phyloP scores from a whole-genome alignment of 2,888 invertebrate genomes.

The Chaitophorus viminalis region DNA sequence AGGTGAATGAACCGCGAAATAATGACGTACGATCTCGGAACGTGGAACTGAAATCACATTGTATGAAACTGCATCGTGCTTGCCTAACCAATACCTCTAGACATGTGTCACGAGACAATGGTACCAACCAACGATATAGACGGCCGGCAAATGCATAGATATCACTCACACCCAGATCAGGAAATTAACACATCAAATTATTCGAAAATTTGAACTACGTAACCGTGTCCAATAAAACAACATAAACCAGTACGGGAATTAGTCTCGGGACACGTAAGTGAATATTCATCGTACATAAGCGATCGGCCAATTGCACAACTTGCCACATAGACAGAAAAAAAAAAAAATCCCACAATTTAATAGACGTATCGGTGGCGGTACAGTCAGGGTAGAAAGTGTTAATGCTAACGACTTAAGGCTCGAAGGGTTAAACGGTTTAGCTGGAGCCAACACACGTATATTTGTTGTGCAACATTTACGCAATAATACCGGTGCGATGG shows the following conservation, averaged over 20 bases:
- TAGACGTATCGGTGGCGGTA: too few relatives aligned
- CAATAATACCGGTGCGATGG: too few relatives aligned
- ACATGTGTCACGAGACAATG: constrained; percentile 42
- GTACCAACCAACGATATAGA: constrained; percentile 2
- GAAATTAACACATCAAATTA: not conserved
- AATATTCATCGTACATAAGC: not conserved
- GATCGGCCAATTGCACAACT: not conserved
- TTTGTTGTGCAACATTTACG: too few relatives aligned
- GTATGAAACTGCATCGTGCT: constrained; percentile 7
- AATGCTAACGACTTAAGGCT: too few relatives aligned
- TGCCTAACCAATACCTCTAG: constrained; percentile 24
- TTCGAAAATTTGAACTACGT: too few relatives aligned
- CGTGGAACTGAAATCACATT: not conserved
- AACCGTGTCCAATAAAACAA: not conserved
- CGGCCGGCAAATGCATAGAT: not conserved
- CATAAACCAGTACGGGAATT: not conserved
- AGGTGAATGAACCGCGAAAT: constrained; percentile 23
- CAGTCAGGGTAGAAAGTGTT: too few relatives aligned
- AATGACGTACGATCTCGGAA: constrained; percentile 3
- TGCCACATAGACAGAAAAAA: not conserved
- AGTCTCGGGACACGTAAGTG: not conserved
- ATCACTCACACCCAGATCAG: not conserved
- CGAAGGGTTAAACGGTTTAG: too few relatives aligned
- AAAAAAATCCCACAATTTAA: too few relatives aligned
- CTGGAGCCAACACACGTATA: too few relatives aligned